Base-by-base conservation (phyloP, 2,113 vertebrate genomes). In the Hypanus sabinus region DNA sequence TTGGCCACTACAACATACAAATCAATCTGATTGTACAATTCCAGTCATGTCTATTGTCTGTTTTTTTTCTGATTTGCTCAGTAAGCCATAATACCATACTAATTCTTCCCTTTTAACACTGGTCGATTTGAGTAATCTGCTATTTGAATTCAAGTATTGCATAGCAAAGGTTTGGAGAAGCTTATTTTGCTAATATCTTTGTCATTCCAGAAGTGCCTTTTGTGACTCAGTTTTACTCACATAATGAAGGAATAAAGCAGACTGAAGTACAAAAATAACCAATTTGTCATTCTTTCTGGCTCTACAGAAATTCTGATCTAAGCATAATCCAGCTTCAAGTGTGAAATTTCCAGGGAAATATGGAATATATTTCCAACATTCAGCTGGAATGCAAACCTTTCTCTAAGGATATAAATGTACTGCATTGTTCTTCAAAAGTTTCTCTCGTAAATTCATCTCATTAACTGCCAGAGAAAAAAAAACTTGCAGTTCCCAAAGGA, bases 301-400 rank as follows among this genome's bases (percentile, higher is more conserved):
- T 73, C 70, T 46, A 75, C 38, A 73, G 38, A 93, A 93, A 93
- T 73, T 93, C 65, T 90, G 85, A 90, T 65, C 70, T 73, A 27
- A 93, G 91, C 70, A 73, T 75, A 93, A 93, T 93, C 91, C 91
- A 73, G 38, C 33, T 93, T 93, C 91, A 93, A 93, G 91, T 38
- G 27, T 55, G 91, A 93, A 75, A 73, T 93, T 93, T 93, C 91
- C 68, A 93, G 91, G 70, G 70, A 93, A 93, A 93, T 90, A 90
- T 65, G 33, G 60, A 90, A 65, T 93, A 93, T 36, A 93, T 93
- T 93, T 93, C 68, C 70, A 93, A 38, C 70, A 93, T 93, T 93
- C 70, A 93, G 46, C 91, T 75, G 91, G 36, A 93, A 55, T 93
- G 91, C 70, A 55, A 93, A 93, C 38, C 68, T 46, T 75, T 75